These are phyloP conservation scores for Porites lobata DNA, from an alignment of 92 coral and sea anemone species.

Conservation along the genomic window DNA sequence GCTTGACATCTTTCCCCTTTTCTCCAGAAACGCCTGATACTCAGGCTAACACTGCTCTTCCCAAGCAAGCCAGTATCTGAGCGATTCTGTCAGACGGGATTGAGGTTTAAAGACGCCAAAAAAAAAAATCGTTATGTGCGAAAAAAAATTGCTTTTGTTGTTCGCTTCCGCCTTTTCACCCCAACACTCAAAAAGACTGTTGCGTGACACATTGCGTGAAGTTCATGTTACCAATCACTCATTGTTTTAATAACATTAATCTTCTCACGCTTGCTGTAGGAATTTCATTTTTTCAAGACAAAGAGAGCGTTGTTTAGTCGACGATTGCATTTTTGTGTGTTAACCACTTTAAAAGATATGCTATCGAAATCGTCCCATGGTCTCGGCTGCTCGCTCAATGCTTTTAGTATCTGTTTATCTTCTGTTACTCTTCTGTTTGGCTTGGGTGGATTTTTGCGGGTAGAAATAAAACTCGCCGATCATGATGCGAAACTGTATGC, in stretches of 20 bases:
- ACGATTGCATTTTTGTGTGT: neutral
- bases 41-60: too few relatives aligned
- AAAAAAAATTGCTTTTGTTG: neutral
- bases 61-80: too few relatives aligned
- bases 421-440: slow-evolving; percentile 5
- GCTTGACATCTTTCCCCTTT: too few relatives aligned
- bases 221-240: too few relatives aligned
- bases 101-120: too few relatives aligned
- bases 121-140: neutral
- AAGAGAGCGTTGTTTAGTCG: neutral
- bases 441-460: slow-evolving; percentile 36
- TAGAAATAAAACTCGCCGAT: slow-evolving; percentile 24
- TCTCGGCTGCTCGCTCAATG: neutral
- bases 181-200: neutral
- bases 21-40: too few relatives aligned
- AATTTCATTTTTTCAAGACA: neutral
- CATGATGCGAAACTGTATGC: slow-evolving; percentile 24
- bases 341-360: neutral
- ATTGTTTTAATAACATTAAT: neutral
- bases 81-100: too few relatives aligned
- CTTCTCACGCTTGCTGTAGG: neutral
- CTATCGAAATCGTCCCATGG: slow-evolving; percentile 1
- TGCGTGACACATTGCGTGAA: slow-evolving; percentile 5
- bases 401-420: slow-evolving; percentile 6
- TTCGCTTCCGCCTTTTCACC: neutral